These are phyloP conservation scores for Corythornis vintsioides DNA, from an alignment of 2,113 vertebrate genomes.

Conservation along the genomic window DNA sequence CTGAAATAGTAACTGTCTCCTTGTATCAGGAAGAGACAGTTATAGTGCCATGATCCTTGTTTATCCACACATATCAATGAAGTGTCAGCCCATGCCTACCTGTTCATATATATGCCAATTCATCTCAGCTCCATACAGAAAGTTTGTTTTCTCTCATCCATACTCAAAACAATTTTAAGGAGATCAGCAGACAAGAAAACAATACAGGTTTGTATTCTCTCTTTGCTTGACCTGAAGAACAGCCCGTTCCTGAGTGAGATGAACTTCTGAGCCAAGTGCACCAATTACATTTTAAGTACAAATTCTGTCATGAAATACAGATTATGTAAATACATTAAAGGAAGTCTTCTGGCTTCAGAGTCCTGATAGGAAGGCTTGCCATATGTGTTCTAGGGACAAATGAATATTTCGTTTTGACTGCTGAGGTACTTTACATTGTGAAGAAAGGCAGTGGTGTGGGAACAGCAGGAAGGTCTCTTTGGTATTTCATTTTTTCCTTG, in stretches of 20 bases:
- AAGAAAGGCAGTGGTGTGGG: neutral
- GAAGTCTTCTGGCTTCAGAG: neutral
- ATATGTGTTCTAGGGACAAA: neutral
- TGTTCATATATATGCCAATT: neutral
- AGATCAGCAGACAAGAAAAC: neutral
- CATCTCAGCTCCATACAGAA: neutral
- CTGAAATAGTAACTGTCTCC: neutral
- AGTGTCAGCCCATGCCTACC: neutral
- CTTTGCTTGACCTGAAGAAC: neutral
- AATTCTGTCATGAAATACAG: neutral
- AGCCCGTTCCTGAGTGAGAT: neutral
- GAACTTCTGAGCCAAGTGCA: neutral
- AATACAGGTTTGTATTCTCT: neutral
- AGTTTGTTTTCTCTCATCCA: neutral
- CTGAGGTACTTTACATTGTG: neutral
- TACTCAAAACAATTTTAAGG: neutral
- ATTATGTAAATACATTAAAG: neutral
- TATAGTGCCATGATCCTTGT: neutral
- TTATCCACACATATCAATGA: neutral
- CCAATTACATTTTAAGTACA: neutral
- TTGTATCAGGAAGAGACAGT: neutral
- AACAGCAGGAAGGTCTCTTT: neutral
- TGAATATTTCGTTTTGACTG: neutral
- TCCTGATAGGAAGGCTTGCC: neutral
- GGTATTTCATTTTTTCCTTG: neutral